Evolutionary conservation across 2,113 vertebrate species (phyloP), one percentile per base, ranked within the genome.

Genomic region (Daboia siamensis): DNA sequence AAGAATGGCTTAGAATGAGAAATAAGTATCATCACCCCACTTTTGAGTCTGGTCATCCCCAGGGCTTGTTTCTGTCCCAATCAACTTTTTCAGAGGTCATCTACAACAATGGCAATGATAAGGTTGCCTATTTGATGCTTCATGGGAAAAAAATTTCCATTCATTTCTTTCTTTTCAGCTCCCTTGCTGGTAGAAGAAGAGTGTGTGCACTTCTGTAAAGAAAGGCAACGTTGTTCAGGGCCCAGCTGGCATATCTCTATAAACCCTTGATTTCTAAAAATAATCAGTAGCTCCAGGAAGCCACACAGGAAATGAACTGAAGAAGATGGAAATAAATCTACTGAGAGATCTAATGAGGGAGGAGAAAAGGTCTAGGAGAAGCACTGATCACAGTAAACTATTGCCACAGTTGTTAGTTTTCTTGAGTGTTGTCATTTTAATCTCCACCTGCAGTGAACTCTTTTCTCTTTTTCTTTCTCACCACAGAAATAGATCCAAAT

Each of bases 311-410:
- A 91, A 91, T 88, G 61, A 85, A 24, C 15, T 39, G 64, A 69
- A 44, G 39, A 33, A 84, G 64, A 52, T 80, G n/a, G 9, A 91
- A 91, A 93, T 84, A 93, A 85, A 88, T n/a, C 86, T 52, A 52
- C 24, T 84, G 61, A 80, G 86, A 90, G 52, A 51, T 84, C 39
- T 91, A 80, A 84, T 84, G 90, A 85, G 54, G 51, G 57, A 17
- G 33, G 86, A 20, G 51, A 59, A n/a, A 80, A 93, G 11, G 33
- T 57, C 52, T 51, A 88, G 52, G 61, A 29, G 64, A 88, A 61
- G 54, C 29, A 57, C 12, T 59, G 55, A 55, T 21, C 23, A 17
- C 17, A 44, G 90, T 23, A 29, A 88, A 91, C 39, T 91, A 64
- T 86, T 59, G 88, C 8, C 54, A 51, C 69, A 51, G 54, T 51